Evolutionary conservation across 2,113 vertebrate species (phyloP).

Genomic region (Phrynosoma platyrhinos): DNA sequence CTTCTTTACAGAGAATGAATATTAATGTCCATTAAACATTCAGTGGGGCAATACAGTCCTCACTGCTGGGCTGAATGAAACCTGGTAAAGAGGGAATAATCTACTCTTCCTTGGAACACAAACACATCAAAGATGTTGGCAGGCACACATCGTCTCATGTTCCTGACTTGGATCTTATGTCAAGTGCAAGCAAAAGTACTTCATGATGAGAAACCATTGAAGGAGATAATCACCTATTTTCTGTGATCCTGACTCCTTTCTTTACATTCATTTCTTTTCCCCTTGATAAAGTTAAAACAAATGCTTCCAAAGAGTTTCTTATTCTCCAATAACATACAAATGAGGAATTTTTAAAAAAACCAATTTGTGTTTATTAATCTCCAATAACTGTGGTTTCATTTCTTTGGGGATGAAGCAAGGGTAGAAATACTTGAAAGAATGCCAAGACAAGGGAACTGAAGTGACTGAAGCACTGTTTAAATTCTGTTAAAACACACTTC

Average conservation of each 20-base stretch:
- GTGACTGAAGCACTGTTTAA: not conserved
- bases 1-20: not conserved
- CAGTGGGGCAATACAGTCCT: not conserved
- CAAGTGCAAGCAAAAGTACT: constrained; percentile 2
- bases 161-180: not conserved
- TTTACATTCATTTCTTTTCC: constrained; percentile 19
- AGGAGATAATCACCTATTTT: not conserved
- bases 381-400: constrained; percentile 38
- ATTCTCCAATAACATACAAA: constrained; percentile 9
- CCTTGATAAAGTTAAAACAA: not conserved
- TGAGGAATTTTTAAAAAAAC: constrained; percentile 27
- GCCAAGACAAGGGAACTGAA: constrained; percentile 9
- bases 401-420: fast-evolving
- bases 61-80: not conserved
- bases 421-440: not conserved
- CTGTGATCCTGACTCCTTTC: constrained; percentile 9
- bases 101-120: not conserved
- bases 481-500: not conserved
- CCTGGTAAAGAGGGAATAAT: not conserved
- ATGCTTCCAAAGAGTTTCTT: not conserved
- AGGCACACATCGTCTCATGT: not conserved
- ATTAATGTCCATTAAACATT: not conserved
- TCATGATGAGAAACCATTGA: not conserved
- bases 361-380: constrained; percentile 18
- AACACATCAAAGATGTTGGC: not conserved